Evolutionary conservation across 2,113 vertebrate species (phyloP).

Genomic region (Pachyramphus minor): DNA sequence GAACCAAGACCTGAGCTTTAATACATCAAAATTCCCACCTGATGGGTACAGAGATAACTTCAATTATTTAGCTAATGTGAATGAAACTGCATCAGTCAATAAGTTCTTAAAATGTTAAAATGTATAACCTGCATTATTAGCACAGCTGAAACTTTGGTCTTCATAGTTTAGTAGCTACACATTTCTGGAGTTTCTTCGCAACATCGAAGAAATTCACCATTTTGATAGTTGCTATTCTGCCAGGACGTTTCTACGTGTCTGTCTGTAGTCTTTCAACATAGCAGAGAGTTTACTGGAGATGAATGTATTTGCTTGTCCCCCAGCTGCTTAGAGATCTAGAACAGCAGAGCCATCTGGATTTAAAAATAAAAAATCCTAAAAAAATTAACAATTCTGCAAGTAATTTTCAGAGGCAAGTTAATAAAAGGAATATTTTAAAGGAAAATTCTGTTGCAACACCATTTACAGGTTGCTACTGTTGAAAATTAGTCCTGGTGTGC

Average conservation of each 20-base stretch:
- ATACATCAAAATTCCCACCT: neutral
- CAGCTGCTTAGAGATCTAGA: neutral
- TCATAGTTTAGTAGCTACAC: neutral
- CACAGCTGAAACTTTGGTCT: neutral
- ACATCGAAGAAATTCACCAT: neutral
- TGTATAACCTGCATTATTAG: neutral
- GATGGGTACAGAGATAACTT: neutral
- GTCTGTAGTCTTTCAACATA: neutral
- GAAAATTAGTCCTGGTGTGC: neutral
- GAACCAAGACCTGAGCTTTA: neutral
- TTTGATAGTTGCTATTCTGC: neutral
- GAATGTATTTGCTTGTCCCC: neutral
- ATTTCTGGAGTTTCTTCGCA: neutral
- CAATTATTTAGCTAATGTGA: neutral
- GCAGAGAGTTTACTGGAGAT: neutral
- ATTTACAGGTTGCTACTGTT: neutral
- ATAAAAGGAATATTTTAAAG: neutral
- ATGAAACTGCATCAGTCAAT: neutral
- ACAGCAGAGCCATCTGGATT: neutral
- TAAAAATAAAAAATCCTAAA: neutral
- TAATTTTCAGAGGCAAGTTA: neutral
- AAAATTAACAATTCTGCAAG: neutral
- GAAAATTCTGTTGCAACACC: neutral
- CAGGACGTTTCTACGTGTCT: neutral
- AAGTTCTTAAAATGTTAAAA: neutral